Base-by-base conservation (phyloP, 1,140 invertebrate genomes). In the Metopolophium dirhodum region DNA sequence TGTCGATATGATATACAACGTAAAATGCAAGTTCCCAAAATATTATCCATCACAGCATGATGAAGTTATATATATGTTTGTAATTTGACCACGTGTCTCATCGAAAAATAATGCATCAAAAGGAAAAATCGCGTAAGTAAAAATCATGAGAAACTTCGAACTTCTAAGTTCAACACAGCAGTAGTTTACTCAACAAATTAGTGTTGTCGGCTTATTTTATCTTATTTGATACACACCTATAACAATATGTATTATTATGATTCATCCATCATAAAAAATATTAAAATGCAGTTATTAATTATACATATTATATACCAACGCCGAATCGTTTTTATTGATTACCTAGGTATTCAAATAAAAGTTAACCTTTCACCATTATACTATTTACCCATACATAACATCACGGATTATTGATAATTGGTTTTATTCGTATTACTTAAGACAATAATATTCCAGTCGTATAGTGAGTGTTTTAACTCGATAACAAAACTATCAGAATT, bases 21-120 rank as follows among this genome's bases (percentile, higher is more conserved):
- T 45, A n/a, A 68, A 61, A 68, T 90, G 37, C 18, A 11, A 83
- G 45, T 92, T 92, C 23, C 30, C 45, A 23, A 83, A 49, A 92
- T 92, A 92, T 92, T 92, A 92, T 92, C n/a, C 45, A 83, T 90
- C 88, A 51, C 49, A 54, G n/a, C 9, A 26, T 54, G 14, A 51
- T 23, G 86, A 88, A 30, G 41, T 49, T 51, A 23, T 49, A 49
- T 41, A 41, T 51, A 35, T 20, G 57, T 68, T 90, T 22, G 57
- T 68, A 90, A 68, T 90, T 61, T 47, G 30, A 61, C 18, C 26
- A 37, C 23, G 26, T 68, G n/a, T 68, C 20, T 3, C 37, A 26
- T 49, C 14, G 61, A 77, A 77, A 77, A 77, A 77, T 35, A 77
- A 77, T 77, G 14, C 61, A 77, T 14, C n/a, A 54, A 54, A 7